Evolutionary conservation across 1,140 invertebrate species (phyloP).

Genomic region (Eueides isabella): DNA sequence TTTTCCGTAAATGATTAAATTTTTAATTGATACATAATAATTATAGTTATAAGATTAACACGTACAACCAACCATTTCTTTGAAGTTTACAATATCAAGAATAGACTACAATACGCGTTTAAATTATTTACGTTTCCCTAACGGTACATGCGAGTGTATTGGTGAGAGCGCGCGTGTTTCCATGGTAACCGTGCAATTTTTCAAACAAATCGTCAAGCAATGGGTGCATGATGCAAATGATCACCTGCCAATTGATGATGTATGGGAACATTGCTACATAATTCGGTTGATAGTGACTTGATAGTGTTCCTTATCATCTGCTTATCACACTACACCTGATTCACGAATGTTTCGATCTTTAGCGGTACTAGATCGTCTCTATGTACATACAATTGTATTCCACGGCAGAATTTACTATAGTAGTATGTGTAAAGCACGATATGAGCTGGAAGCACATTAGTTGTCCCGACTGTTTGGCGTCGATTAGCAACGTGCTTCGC

Average conservation of each 20-base stretch:
- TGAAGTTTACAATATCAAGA: no score
- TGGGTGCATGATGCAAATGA: conserved; percentile 55
- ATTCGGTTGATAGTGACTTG: background rate
- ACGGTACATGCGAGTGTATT: conserved; percentile 39
- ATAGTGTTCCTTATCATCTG: conserved; percentile 4
- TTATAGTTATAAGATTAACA: no score
- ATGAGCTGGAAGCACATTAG: conserved; percentile 57
- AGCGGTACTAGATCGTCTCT: background rate
- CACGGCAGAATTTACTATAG: background rate
- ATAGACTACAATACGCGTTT: no score
- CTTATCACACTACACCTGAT: background rate
- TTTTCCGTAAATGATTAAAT: no score
- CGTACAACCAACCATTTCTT: no score
- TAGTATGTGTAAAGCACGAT: conserved; percentile 17
- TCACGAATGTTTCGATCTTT: background rate
- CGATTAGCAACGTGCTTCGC: conserved; percentile 70
- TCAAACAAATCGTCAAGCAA: conserved; percentile 54
- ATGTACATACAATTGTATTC: background rate
- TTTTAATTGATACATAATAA: no score
- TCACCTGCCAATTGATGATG: conserved; percentile 77
- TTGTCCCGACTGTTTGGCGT: conserved; percentile 60
- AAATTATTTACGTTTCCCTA: background rate
- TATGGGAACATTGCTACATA: conserved; percentile 75
- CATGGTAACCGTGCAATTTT: conserved; percentile 59
- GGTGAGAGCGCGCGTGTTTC: conserved; percentile 56